Conservation (phyloP, 2,797 vertebrate genomes). For the Malacoraja senta region DNA sequence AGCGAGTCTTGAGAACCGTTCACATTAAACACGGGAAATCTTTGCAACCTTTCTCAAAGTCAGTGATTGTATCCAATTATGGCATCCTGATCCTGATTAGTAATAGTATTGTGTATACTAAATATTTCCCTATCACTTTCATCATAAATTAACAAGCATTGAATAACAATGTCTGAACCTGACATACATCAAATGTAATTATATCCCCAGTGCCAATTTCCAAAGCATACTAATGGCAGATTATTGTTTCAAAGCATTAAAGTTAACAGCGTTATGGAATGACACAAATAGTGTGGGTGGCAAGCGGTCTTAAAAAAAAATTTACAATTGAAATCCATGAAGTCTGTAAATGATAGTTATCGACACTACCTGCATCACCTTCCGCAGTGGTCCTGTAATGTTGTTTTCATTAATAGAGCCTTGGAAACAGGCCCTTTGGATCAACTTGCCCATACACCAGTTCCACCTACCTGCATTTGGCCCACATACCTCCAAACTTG, state of each 20-base stretch:
- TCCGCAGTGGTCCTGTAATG: not conserved
- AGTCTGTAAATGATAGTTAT: not conserved
- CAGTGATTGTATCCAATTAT: not conserved
- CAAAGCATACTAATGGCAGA: not conserved
- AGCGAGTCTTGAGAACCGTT: not conserved
- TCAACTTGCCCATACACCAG: too few relatives aligned
- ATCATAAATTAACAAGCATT: not conserved
- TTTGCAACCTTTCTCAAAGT: not conserved
- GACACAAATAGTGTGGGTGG: not conserved
- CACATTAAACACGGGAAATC: not conserved
- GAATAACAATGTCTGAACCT: not conserved
- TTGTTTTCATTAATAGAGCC: too few relatives aligned
- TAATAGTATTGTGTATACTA: not conserved
- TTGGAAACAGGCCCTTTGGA: too few relatives aligned
- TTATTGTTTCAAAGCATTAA: not conserved
- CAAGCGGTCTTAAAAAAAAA: not conserved
- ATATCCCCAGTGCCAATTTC: not conserved
- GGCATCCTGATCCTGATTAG: not conserved
- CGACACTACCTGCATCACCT: not conserved
- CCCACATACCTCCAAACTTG: too few relatives aligned
- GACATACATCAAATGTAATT: not conserved
- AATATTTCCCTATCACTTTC: constrained; percentile 2
- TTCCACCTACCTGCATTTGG: too few relatives aligned
- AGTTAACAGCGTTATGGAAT: not conserved
- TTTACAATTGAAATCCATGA: not conserved